These are phyloP conservation scores for Pedionomus torquatus DNA, from an alignment of 2,113 vertebrate species.

Conservation along the genomic window DNA sequence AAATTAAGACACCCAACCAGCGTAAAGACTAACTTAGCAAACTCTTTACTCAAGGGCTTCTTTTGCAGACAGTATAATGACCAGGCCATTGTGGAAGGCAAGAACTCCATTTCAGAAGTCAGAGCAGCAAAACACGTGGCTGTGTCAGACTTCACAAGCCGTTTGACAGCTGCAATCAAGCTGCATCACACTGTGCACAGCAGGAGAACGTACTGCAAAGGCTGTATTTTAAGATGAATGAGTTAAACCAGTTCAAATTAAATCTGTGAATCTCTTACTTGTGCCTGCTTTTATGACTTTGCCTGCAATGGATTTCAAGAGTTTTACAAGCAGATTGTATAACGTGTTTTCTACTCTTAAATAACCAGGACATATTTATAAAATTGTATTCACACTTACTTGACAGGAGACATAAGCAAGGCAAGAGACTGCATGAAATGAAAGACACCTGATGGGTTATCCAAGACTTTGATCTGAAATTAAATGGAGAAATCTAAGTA, in stretches of 20 bases:
- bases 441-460: conserved; percentile 86
- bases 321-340: not conserved
- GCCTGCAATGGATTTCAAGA: not conserved
- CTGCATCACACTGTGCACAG: not conserved
- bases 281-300: not conserved
- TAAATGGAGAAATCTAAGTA: conserved; percentile 27
- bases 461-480: conserved; percentile 89
- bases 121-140: not conserved
- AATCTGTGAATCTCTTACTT: not conserved
- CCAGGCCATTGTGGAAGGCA: fast-evolving
- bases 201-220: not conserved
- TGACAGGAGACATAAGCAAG: conserved; percentile 92
- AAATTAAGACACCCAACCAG: not conserved
- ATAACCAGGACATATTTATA: not conserved
- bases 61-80: not conserved
- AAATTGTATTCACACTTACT: conserved; percentile 69
- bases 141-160: not conserved
- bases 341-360: not conserved
- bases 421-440: conserved; percentile 97
- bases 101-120: not conserved
- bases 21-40: not conserved
- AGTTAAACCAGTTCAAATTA: not conserved
- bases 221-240: not conserved
- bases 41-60: not conserved
- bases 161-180: not conserved